phyloP scores from a whole-genome alignment of 2,113 vertebrate genomes.

The Rhinoderma darwinii region DNA sequence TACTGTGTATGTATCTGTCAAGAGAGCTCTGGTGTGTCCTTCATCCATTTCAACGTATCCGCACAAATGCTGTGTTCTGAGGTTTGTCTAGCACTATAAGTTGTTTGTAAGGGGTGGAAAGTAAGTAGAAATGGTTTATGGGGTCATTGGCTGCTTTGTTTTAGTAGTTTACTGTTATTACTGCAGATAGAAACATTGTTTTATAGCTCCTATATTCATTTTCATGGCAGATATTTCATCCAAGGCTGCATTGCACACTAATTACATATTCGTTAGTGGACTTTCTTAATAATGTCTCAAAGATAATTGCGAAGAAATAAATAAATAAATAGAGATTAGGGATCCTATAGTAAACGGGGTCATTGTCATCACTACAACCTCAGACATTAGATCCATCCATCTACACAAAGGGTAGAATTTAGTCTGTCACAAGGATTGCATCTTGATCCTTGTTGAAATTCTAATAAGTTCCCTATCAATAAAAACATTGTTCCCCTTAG shows the following conservation, averaged over 20 bases:
- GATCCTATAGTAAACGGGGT: not conserved
- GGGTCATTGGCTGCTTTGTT: slow-evolving; percentile 8
- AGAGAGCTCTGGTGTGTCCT: slow-evolving; percentile 1
- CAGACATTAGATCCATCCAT: not conserved
- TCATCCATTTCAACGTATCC: slow-evolving; percentile 16
- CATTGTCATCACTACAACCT: not conserved
- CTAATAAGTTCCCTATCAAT: too few relatives aligned
- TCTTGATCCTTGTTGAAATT: not conserved
- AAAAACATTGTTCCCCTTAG: too few relatives aligned
- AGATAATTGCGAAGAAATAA: not conserved
- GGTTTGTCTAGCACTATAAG: slow-evolving; percentile 32
- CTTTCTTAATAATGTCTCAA: not conserved
- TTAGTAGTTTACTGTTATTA: not conserved
- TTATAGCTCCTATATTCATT: not conserved
- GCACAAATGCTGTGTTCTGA: slow-evolving; percentile 14
- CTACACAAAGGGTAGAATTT: not conserved
- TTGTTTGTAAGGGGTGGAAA: not conserved
- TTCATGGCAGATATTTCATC: not conserved
- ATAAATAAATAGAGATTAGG: not conserved
- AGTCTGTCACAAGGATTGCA: not conserved
- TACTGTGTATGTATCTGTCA: slow-evolving; percentile 11
- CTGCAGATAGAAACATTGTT: not conserved
- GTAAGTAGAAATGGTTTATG: slow-evolving; percentile 2
- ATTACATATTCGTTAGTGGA: not conserved
- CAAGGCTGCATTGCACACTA: not conserved